Evolutionary conservation across 1,140 invertebrate genomes (phyloP).

Genomic region (Zeugodacus cucurbitae): DNA sequence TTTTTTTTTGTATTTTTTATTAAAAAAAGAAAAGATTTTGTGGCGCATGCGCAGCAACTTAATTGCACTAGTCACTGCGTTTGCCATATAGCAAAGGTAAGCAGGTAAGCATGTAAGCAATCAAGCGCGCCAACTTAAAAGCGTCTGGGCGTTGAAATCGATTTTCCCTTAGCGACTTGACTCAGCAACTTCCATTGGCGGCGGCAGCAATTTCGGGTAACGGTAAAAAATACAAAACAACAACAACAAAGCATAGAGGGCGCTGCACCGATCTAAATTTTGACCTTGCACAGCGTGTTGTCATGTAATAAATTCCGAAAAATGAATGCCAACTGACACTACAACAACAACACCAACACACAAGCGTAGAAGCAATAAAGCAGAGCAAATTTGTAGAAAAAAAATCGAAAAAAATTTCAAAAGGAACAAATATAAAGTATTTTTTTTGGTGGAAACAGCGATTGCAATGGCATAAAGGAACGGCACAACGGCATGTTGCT

Average conservation of each 20-base stretch:
- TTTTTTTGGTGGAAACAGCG: background rate
- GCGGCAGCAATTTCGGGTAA: background rate
- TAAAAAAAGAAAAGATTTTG: background rate
- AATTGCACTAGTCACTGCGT: conserved; percentile 1
- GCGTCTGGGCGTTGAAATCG: conserved; percentile 14
- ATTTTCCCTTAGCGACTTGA: conserved; percentile 19
- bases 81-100: background rate
- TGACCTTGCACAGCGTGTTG: conserved; percentile 37
- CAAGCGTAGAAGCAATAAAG: background rate
- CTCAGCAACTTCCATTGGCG: background rate
- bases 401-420: background rate
- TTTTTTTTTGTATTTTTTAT: background rate
- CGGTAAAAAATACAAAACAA: background rate
- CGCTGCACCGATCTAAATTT: conserved; percentile 27
- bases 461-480: background rate
- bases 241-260: conserved; percentile 3
- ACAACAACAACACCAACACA: background rate
- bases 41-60: conserved; percentile 32
- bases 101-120: background rate
- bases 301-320: conserved; percentile 38
- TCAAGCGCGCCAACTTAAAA: background rate
- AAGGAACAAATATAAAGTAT: background rate
- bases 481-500: background rate
- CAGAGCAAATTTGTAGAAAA: background rate
- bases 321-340: conserved; percentile 33